Percentiles rank a stretch among this genome's conserved stretches.
Conservation (phyloP, 1,140 invertebrate genomes). For the Trachelipus rathkii region DNA sequence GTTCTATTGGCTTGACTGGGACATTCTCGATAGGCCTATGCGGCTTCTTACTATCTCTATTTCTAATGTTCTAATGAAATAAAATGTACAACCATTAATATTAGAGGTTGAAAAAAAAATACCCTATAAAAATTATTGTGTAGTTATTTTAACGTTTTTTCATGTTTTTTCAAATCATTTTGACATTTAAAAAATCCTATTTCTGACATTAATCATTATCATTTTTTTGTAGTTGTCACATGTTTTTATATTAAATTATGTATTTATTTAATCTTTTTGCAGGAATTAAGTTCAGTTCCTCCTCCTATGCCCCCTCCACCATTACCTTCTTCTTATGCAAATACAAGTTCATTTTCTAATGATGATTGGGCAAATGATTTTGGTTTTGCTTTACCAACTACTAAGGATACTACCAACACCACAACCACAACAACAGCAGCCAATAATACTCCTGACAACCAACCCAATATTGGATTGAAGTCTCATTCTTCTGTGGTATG, state of each 20-base stretch:
- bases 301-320: neutral
- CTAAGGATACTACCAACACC: neutral
- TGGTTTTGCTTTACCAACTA: neutral
- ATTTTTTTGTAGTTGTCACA: too few species aligned
- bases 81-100: too few species aligned
- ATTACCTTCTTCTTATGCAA: neutral
- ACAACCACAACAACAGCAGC: neutral
- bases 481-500: neutral
- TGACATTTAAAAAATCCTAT: too few species aligned
- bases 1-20: too few species aligned
- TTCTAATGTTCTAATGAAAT: too few species aligned
- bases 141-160: too few species aligned
- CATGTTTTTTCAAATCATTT: too few species aligned
- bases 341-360: neutral
- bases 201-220: too few species aligned
- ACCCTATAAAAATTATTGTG: too few species aligned
- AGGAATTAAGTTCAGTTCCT: neutral
- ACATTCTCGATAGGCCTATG: too few species aligned
- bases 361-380: constrained; percentile 2
- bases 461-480: neutral
- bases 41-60: too few species aligned
- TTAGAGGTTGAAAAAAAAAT: too few species aligned
- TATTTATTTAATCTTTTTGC: neutral
- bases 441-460: neutral
- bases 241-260: neutral